Conservation (phyloP, 1,140 invertebrate species). For the Anoplophora glabripennis region DNA sequence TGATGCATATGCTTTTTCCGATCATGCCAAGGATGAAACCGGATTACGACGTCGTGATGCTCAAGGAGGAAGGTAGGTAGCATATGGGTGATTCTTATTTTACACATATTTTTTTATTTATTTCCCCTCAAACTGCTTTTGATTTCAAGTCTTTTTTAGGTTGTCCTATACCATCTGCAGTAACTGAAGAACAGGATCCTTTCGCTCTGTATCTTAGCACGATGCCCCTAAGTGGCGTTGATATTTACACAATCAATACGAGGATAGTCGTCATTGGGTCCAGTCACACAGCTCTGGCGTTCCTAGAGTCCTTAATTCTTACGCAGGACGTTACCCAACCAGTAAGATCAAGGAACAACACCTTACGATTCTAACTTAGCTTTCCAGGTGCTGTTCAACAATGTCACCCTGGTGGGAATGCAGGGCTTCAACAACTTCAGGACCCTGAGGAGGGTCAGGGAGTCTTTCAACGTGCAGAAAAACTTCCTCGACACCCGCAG, state of each 20-base stretch:
- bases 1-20: constrained; percentile 45
- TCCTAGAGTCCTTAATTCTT: constrained; percentile 64
- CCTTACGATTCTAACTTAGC: neutral
- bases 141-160: constrained; percentile 21
- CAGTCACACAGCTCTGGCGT: constrained; percentile 65
- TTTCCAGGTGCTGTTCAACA: constrained; percentile 52
- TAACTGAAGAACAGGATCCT: constrained; percentile 29
- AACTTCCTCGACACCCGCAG: constrained; percentile 54
- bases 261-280: constrained; percentile 73
- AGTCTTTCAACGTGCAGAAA: constrained; percentile 52
- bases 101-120: no score
- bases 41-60: constrained; percentile 33
- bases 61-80: constrained; percentile 24
- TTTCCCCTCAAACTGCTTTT: neutral
- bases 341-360: constrained; percentile 10
- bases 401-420: constrained; percentile 62
- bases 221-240: constrained; percentile 48
- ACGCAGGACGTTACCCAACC: constrained; percentile 50
- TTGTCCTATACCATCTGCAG: constrained; percentile 14
- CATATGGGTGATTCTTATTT: neutral
- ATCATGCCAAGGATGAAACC: constrained; percentile 43
- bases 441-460: constrained; percentile 41
- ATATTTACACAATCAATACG: constrained; percentile 54
- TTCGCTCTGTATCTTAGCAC: constrained; percentile 53
- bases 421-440: constrained; percentile 57